phyloP scores from a whole-genome alignment of 37 sponge, comb jelly and placozoan genomes.

The Hexactinellida sp. region DNA sequence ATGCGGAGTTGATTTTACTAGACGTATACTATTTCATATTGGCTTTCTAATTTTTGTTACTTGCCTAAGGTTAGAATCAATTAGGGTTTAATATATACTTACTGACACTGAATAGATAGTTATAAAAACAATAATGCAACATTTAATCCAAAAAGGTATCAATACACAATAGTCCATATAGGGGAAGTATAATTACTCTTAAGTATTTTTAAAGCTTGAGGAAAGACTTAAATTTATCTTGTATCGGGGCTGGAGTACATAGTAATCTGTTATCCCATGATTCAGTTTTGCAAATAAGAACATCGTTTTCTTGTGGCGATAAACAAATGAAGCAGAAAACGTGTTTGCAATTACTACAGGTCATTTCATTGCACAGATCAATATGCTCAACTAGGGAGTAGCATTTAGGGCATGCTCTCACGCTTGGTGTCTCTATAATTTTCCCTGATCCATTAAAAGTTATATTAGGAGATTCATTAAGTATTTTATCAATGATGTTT shows the following conservation, averaged over 20 bases:
- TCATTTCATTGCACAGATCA: not conserved
- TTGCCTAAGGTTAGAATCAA: too few relatives aligned
- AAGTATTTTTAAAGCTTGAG: too few relatives aligned
- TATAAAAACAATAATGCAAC: too few relatives aligned
- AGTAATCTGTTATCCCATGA: not conserved
- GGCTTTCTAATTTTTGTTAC: too few relatives aligned
- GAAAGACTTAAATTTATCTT: not conserved
- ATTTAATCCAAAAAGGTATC: too few relatives aligned
- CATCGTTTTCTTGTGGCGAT: not conserved
- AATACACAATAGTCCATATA: too few relatives aligned
- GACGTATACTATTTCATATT: too few relatives aligned
- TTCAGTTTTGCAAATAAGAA: not conserved
- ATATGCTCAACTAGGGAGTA: not conserved
- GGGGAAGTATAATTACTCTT: too few relatives aligned
- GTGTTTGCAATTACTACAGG: not conserved
- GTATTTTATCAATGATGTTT: not conserved
- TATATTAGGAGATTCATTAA: not conserved
- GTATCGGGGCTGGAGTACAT: not conserved
- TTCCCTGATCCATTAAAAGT: not conserved
- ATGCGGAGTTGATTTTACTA: too few relatives aligned
- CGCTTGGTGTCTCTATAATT: not conserved
- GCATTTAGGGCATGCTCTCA: not conserved
- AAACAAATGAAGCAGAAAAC: not conserved
- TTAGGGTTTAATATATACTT: too few relatives aligned
- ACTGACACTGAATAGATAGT: too few relatives aligned